Conservation (phyloP, 2,113 vertebrate genomes). For the Craseonycteris thonglongyai region DNA sequence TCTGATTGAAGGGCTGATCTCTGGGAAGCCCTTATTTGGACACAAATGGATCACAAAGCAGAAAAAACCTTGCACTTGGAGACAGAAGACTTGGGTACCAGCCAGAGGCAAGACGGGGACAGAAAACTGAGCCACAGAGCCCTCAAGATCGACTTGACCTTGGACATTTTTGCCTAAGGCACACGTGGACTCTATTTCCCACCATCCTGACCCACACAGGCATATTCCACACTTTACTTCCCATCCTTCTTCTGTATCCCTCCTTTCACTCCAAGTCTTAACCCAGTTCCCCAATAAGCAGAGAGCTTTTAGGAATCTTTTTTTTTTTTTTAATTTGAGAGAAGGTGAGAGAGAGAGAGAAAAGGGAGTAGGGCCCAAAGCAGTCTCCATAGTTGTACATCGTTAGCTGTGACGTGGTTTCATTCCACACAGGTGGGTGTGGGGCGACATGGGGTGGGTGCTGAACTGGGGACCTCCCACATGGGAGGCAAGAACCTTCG, state of each 20-base stretch:
- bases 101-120: not conserved
- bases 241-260: not conserved
- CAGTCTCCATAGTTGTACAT: too few relatives aligned
- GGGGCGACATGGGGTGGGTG: too few relatives aligned
- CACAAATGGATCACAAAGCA: not conserved
- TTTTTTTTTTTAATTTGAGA: too few relatives aligned
- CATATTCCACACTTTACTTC: not conserved
- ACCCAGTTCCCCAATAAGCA: not conserved
- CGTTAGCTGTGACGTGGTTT: too few relatives aligned
- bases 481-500: too few relatives aligned
- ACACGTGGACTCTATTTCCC: not conserved
- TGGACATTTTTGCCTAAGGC: not conserved
- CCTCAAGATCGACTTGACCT: not conserved
- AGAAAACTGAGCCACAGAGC: not conserved
- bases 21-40: not conserved
- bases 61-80: not conserved
- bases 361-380: too few relatives aligned
- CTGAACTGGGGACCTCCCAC: too few relatives aligned
- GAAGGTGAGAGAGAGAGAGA: too few relatives aligned
- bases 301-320: not conserved
- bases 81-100: not conserved
- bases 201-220: not conserved
- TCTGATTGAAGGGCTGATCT: not conserved
- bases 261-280: not conserved
- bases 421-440: too few relatives aligned